phyloP scores from a whole-genome alignment of 2,797 vertebrate genomes.

The Aphelocoma californica region DNA sequence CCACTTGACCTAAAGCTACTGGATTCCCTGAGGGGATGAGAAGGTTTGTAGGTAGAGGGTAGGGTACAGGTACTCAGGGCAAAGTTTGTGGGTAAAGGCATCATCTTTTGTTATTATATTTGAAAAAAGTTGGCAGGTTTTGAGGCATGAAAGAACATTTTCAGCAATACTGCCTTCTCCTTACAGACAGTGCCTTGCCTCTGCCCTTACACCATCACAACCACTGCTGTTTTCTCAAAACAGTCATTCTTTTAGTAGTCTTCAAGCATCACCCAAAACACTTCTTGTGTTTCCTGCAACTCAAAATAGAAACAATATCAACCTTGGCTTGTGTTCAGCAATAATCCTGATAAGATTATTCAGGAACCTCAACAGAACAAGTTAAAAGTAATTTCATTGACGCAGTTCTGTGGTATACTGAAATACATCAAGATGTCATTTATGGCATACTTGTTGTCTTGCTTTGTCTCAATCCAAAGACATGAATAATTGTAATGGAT shows the following conservation, averaged over 20 bases:
- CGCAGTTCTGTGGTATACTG: neutral
- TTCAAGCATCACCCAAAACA: neutral
- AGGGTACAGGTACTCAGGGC: neutral
- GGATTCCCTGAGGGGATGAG: neutral
- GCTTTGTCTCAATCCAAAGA: constrained; percentile 25
- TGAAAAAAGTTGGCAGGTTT: neutral
- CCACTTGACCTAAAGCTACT: neutral
- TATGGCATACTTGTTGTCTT: constrained; percentile 28
- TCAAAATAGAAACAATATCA: neutral
- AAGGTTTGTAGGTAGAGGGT: neutral
- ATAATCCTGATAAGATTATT: constrained; percentile 26
- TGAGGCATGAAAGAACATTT: neutral
- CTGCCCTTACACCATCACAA: neutral
- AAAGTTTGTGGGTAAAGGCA: neutral
- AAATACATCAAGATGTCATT: constrained; percentile 50
- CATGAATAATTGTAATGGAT: constrained; percentile 38
- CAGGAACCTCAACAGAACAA: neutral
- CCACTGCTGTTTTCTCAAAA: neutral
- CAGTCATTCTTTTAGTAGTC: neutral
- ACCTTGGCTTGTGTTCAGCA: neutral
- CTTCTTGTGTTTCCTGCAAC: neutral
- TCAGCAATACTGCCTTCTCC: neutral
- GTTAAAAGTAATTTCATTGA: constrained; percentile 27
- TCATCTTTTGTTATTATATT: neutral
- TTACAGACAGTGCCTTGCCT: neutral